phyloP scores from a whole-genome alignment of 2,888 invertebrate species.

The Scelioninae gen. 2 region DNA sequence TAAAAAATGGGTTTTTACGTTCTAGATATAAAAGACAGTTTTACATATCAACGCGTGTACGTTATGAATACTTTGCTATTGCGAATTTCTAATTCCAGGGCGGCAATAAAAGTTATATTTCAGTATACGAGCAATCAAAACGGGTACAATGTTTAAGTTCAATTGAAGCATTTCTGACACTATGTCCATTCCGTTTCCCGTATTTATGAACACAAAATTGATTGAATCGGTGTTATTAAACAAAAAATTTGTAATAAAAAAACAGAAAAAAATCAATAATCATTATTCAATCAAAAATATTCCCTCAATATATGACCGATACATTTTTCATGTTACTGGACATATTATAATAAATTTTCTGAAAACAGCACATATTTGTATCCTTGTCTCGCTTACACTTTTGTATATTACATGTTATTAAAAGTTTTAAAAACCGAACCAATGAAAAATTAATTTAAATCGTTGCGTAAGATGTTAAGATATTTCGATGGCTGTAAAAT shows the following conservation, averaged over 20 bases:
- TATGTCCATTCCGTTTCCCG: neutral
- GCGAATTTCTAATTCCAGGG: conserved; percentile 3
- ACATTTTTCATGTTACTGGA: no score
- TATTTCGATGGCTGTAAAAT: neutral
- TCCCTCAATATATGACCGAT: no score
- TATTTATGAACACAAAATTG: neutral
- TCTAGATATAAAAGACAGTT: conserved; percentile 1
- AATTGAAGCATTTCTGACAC: conserved; percentile 11
- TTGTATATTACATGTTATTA: neutral
- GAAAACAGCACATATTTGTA: no score
- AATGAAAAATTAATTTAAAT: neutral
- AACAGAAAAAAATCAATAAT: no score
- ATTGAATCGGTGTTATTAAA: neutral
- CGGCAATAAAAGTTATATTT: conserved; percentile 5
- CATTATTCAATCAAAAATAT: no score
- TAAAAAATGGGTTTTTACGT: neutral
- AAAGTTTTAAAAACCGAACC: neutral
- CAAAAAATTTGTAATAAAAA: neutral
- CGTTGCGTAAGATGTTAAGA: no score
- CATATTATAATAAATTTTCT: no score
- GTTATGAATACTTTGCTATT: conserved; percentile 13
- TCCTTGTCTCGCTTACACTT: no score
- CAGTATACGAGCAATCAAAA: conserved; percentile 2
- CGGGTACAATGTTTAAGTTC: neutral
- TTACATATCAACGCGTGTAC: conserved; percentile 2